Evolutionary conservation across 2,113 vertebrate species (phyloP).

Genomic region (Balaenoptera acutorostrata): DNA sequence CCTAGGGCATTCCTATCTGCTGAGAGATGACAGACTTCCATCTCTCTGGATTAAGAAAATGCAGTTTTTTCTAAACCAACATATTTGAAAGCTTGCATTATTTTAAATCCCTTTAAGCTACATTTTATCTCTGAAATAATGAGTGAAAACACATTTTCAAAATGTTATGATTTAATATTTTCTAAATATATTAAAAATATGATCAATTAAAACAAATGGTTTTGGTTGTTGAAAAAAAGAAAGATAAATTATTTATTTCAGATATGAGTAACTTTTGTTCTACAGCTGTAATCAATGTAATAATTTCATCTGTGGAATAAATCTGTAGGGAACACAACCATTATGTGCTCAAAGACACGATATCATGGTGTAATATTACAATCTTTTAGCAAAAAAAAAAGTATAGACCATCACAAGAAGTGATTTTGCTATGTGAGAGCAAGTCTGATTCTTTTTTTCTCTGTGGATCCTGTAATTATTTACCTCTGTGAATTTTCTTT

Average conservation of each 20-base stretch:
- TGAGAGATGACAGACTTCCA: not conserved
- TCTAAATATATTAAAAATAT: not conserved
- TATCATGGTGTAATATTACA: not conserved
- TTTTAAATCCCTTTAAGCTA: not conserved
- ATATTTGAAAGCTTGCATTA: not conserved
- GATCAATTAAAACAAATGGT: not conserved
- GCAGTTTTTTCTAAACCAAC: not conserved
- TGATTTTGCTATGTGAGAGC: not conserved
- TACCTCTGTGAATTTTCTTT: not conserved
- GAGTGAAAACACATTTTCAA: conserved; percentile 38
- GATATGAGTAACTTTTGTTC: not conserved
- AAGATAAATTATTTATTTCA: conserved; percentile 8
- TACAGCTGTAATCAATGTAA: not conserved
- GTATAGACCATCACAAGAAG: not conserved
- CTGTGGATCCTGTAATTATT: not conserved
- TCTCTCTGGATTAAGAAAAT: not conserved
- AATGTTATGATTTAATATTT: not conserved
- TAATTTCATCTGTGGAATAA: not conserved
- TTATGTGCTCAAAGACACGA: not conserved
- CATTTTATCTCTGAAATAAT: not conserved
- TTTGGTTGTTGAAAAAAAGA: conserved; percentile 3
- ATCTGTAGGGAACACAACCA: not conserved
- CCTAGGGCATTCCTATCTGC: not conserved
- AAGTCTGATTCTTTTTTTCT: not conserved
- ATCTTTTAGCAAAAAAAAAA: not conserved